Percentiles rank a stretch among this genome's conserved stretches.
These are phyloP conservation scores for Anguilla japonica DNA, from an alignment of 2,113 vertebrate genomes.

Conservation along the genomic window DNA sequence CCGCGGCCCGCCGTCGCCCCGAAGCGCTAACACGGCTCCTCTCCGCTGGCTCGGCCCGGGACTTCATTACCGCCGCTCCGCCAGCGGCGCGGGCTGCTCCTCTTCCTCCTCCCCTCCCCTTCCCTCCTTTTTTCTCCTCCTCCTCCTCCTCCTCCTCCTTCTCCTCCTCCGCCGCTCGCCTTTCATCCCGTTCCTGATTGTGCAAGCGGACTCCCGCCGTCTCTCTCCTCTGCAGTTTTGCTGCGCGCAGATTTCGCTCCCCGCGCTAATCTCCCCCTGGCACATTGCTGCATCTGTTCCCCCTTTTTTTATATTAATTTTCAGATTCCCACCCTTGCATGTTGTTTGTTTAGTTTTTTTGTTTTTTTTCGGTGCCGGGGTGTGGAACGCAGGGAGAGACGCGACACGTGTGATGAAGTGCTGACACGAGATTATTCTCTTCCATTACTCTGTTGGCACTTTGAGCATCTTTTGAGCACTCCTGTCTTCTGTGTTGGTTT, in stretches of 20 bases:
- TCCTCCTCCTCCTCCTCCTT: no score
- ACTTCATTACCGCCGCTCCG: slow-evolving; percentile 86
- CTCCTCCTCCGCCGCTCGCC: slow-evolving; percentile 74
- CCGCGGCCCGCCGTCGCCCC: slow-evolving; percentile 80
- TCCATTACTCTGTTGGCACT: background rate
- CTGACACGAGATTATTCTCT: background rate
- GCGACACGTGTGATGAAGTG: background rate
- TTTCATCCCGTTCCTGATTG: slow-evolving; percentile 98
- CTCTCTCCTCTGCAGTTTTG: slow-evolving; percentile 99
- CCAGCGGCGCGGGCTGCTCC: slow-evolving; percentile 70
- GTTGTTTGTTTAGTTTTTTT: slow-evolving; percentile 48
- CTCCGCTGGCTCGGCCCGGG: slow-evolving; percentile 79
- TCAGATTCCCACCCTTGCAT: slow-evolving; percentile 88
- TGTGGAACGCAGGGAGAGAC: background rate
- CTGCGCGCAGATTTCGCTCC: slow-evolving; percentile 96
- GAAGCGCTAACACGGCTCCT: slow-evolving; percentile 89
- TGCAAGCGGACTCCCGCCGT: slow-evolving; percentile 96
- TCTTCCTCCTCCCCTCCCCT: no score
- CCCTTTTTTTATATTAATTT: slow-evolving; percentile 98
- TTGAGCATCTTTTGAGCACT: background rate
- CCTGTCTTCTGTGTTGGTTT: background rate
- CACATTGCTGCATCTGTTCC: slow-evolving; percentile 98
- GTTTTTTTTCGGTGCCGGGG: background rate
- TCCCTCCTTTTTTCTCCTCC: no score
- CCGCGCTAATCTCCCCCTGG: slow-evolving; percentile 98